Evolutionary conservation across 1,140 invertebrate species (phyloP).

Genomic region (Brachionus rubens): DNA sequence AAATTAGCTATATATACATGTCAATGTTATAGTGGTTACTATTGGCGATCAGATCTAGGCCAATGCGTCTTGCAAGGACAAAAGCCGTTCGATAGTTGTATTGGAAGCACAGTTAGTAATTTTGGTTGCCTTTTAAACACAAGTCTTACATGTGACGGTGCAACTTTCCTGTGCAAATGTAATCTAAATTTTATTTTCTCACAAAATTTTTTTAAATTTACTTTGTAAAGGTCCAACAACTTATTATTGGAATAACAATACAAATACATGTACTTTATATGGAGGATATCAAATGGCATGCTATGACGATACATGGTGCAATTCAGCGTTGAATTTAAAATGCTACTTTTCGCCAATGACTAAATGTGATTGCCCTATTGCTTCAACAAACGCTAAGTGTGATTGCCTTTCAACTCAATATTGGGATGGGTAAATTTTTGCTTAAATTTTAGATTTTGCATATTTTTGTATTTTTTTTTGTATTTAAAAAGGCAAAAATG

Average conservation of each 20-base stretch:
- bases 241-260: conserved; percentile 37
- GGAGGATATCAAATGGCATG: conserved; percentile 21
- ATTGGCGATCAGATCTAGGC: conserved; percentile 16
- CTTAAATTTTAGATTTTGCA: not conserved
- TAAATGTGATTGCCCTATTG: not conserved
- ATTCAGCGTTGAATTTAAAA: not conserved
- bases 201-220: not conserved
- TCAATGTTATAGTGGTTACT: conserved; percentile 26
- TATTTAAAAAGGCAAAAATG: conserved; percentile 14
- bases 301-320: conserved; percentile 33
- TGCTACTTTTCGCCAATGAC: not conserved
- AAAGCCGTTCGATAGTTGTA: not conserved
- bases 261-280: not conserved
- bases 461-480: not conserved
- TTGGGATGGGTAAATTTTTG: conserved; percentile 42
- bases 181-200: not conserved
- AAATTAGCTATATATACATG: conserved; percentile 5
- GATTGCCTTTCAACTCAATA: not conserved
- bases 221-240: conserved; percentile 6
- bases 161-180: conserved; percentile 5
- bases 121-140: conserved; percentile 22
- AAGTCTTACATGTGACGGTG: not conserved
- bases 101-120: not conserved
- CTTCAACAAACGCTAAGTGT: not conserved
- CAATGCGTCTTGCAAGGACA: conserved; percentile 2